phyloP scores from a whole-genome alignment of 2,797 vertebrate species.

The Neopelma chrysocephalum region DNA sequence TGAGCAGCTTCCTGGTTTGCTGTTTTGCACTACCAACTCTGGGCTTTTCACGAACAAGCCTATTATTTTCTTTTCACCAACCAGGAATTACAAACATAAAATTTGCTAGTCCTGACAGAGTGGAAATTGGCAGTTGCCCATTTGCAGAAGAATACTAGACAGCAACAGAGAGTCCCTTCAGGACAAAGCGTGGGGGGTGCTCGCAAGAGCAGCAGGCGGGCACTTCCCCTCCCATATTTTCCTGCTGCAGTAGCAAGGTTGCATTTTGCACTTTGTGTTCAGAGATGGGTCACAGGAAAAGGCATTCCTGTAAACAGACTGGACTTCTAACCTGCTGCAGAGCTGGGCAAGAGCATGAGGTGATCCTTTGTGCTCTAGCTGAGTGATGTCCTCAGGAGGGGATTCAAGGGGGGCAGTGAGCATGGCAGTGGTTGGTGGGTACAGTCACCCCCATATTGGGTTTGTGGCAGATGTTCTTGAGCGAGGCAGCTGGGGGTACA shows the following conservation, averaged over 20 bases:
- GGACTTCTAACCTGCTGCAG: not conserved
- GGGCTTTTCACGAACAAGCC: not conserved
- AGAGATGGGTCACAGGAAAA: not conserved
- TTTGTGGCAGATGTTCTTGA: not conserved
- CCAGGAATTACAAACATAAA: conserved; percentile 30
- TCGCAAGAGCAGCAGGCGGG: not conserved
- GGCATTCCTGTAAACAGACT: not conserved
- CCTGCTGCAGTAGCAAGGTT: not conserved
- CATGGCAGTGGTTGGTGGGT: not conserved
- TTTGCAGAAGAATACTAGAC: not conserved
- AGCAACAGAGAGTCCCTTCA: not conserved
- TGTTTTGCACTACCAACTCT: not conserved
- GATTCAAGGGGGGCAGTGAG: fast-evolving
- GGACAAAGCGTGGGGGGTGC: not conserved
- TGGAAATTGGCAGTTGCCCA: not conserved
- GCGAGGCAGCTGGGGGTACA: not conserved
- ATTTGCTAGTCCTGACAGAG: conserved; percentile 18
- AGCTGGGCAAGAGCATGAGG: not conserved
- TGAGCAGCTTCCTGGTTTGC: not conserved
- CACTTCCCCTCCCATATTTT: not conserved
- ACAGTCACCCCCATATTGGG: not conserved
- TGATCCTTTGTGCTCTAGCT: not conserved
- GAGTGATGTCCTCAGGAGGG: not conserved
- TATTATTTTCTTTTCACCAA: conserved; percentile 48
- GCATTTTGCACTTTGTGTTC: not conserved